Conservation (phyloP, 2,888 invertebrate species). For the Lochmaea capreae region DNA sequence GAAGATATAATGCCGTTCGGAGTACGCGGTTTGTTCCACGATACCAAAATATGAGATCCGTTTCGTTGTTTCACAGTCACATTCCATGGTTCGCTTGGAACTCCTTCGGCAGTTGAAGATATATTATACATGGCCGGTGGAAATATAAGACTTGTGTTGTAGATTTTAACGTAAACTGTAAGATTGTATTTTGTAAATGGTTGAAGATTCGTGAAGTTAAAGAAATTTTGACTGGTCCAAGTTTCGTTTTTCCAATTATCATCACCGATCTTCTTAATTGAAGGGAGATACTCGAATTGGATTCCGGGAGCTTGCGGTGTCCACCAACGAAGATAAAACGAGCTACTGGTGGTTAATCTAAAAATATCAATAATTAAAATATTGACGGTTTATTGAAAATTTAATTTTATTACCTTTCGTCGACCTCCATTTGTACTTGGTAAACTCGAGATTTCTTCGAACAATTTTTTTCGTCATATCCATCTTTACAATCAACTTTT, state of each 20-base stretch:
- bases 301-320: constrained; percentile 57
- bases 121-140: constrained; percentile 68
- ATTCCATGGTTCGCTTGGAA: constrained; percentile 77
- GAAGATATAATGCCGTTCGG: constrained; percentile 73
- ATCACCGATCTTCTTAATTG: constrained; percentile 68
- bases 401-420: constrained; percentile 60
- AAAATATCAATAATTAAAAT: not conserved
- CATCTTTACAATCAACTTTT: constrained; percentile 78
- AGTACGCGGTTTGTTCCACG: constrained; percentile 76
- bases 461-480: constrained; percentile 79
- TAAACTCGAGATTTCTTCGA: constrained; percentile 62
- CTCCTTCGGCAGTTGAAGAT: constrained; percentile 75
- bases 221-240: constrained; percentile 74
- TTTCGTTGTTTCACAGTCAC: constrained; percentile 74
- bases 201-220: constrained; percentile 73
- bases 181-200: constrained; percentile 83
- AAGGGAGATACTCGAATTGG: constrained; percentile 75
- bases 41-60: constrained; percentile 73
- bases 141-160: constrained; percentile 69
- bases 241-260: constrained; percentile 70
- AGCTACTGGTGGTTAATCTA: constrained; percentile 28
- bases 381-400: not conserved
- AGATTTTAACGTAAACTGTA: constrained; percentile 78
- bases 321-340: constrained; percentile 31
- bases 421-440: constrained; percentile 74